Evolutionary conservation across 1,140 invertebrate genomes (phyloP), one percentile per base, ranked within the genome.

Genomic region (Grapholita molesta): DNA sequence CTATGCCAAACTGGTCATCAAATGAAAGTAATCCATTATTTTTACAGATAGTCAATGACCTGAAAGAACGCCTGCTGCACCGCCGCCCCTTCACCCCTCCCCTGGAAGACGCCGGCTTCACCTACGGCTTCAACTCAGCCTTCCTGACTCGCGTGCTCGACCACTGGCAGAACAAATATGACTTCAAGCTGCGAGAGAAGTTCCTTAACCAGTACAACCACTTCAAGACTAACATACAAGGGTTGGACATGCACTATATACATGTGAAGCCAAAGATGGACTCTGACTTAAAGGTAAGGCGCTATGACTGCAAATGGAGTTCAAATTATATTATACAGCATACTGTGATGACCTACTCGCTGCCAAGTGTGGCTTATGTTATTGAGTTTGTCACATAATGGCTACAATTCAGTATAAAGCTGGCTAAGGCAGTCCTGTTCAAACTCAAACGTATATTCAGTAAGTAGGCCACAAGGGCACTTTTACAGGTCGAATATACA

Each of bases 181-280:
- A 91, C 55, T 98, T 97, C 94, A 90, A 84, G 66, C 86, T 94
- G 72, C 92, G 96, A 32, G 95, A 97, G 85, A 79, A 84, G 2
- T 94, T 90, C 66, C 82, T 98, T 5, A 98, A 97, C 78, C 85
- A 93, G 70, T 95, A 94, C 76, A 93, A 95, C 0, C 96, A 97
- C 70, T 97, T 93, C 83, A 94, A 93, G 67, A 95, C 95, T 0
- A 93, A 96, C 33, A 93, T 96, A 77, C 96, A 93, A 89, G 95
- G 93, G 5, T 52, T 92, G 55, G 88, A 92, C 72, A 83, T 92
- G 21, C 90, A 92, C 74, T 92, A 76, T 69, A 75, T 92, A 28
- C 86, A 88, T 78, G 89, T 92, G 0, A 87, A 84, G 55, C 90
- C 89, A 12, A 75, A 82, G 28, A 69, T 77, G 1, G 3, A 70